Conservation (phyloP, 2,113 vertebrate species). For the Chitala chitala region DNA sequence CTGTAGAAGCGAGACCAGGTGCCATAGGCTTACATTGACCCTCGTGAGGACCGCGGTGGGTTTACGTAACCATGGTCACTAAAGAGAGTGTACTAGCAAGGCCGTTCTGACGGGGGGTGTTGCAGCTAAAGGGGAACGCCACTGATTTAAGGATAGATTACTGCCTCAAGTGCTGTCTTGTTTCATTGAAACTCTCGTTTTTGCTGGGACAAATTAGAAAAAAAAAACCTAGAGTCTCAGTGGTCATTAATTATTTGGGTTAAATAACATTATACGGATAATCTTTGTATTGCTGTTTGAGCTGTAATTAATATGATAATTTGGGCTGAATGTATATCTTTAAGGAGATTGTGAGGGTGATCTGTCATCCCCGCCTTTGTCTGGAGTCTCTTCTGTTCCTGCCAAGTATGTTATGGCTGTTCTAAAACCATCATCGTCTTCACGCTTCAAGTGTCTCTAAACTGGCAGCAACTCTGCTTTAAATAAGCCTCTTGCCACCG, state of each 20-base stretch:
- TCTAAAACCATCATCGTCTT: too few species aligned
- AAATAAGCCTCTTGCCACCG: too few species aligned
- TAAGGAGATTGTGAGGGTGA: background rate
- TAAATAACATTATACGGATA: background rate
- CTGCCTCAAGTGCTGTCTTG: background rate
- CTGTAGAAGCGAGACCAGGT: constrained; percentile 1
- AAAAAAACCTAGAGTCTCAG: too few species aligned
- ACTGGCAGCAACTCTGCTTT: background rate
- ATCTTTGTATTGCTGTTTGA: background rate
- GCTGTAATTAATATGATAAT: background rate
- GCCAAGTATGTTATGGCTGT: background rate
- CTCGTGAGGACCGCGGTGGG: background rate
- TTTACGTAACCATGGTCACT: constrained; percentile 6
- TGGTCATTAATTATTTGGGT: background rate
- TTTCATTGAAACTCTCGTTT: background rate
- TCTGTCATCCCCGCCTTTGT: background rate
- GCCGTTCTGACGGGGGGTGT: background rate
- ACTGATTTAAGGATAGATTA: background rate
- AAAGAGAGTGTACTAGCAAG: background rate
- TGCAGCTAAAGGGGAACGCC: background rate
- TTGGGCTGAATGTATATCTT: background rate
- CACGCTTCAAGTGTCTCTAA: too few species aligned
- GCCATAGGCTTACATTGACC: background rate
- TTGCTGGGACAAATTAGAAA: background rate
- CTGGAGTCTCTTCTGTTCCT: background rate